A percentile compares a stretch with the other conserved stretches of the same genome.
Evolutionary conservation across 2,888 invertebrate genomes (phyloP).

Genomic region (Bugulina stolonifera): DNA sequence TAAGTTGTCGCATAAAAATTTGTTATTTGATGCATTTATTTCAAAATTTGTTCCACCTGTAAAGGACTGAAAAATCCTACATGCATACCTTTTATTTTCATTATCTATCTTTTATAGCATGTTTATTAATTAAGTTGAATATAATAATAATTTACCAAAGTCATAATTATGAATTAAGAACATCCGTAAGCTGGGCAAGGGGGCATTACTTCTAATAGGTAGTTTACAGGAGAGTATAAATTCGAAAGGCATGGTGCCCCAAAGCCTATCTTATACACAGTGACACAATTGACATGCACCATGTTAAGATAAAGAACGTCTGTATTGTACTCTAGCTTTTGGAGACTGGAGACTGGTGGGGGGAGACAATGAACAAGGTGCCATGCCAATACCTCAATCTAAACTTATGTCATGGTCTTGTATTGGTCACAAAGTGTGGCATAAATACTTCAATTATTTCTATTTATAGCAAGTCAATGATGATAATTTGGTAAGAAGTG

Average conservation of each 20-base stretch:
- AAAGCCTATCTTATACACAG: not conserved
- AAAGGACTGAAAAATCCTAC: too few relatives aligned
- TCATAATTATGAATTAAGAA: too few relatives aligned
- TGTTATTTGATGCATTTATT: too few relatives aligned
- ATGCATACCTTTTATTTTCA: too few relatives aligned
- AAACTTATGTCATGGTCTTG: constrained; percentile 25
- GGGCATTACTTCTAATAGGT: too few relatives aligned
- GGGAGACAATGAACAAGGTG: not conserved
- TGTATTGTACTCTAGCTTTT: not conserved
- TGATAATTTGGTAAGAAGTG: constrained; percentile 17
- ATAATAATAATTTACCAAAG: too few relatives aligned
- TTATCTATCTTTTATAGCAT: too few relatives aligned
- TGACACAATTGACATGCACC: constrained; percentile 23
- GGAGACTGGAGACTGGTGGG: not conserved
- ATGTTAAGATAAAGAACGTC: constrained; percentile 12
- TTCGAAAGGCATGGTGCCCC: constrained; percentile 18
- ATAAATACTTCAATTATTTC: constrained; percentile 21
- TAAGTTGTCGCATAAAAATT: too few relatives aligned
- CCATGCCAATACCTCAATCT: not conserved
- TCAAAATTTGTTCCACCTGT: too few relatives aligned
- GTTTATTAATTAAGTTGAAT: too few relatives aligned
- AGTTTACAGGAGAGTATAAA: too few relatives aligned
- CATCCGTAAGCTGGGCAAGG: too few relatives aligned
- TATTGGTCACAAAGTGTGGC: constrained; percentile 21
- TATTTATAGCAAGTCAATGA: constrained; percentile 21